phyloP scores from a whole-genome alignment of 2,113 vertebrate species.

The Callospermophilus lateralis region DNA sequence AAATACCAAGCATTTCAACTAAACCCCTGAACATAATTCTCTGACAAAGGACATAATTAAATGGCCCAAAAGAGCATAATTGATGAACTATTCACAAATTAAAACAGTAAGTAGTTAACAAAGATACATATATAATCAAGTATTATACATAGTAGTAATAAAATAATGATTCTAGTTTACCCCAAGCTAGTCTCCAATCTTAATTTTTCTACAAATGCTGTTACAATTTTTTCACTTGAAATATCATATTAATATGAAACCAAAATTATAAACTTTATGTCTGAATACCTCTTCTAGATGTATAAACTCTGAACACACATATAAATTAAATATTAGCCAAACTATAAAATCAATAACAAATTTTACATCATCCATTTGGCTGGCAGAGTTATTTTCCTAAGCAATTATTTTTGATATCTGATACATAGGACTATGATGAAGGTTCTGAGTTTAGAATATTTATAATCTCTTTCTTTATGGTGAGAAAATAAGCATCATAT shows the following conservation, averaged over 20 bases:
- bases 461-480: not conserved
- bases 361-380: not conserved
- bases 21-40: not conserved
- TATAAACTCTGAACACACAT: not conserved
- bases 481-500: not conserved
- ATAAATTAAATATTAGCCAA: not conserved
- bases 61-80: not conserved
- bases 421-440: not conserved
- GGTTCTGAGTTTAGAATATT: not conserved
- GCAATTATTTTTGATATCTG: not conserved
- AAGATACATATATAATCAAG: not conserved
- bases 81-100: conserved; percentile 19
- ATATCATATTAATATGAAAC: not conserved
- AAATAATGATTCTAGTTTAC: not conserved
- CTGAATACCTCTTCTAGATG: conserved; percentile 5
- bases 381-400: not conserved
- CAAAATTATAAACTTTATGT: not conserved
- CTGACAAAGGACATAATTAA: not conserved
- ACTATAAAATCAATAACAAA: not conserved
- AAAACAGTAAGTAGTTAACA: conserved; percentile 26
- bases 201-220: conserved; percentile 13
- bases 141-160: not conserved
- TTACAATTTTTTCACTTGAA: conserved; percentile 18
- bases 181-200: not conserved
- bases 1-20: conserved; percentile 21